Base-by-base conservation (phyloP, 2,888 invertebrate species). In the Diarsia dahlii region DNA sequence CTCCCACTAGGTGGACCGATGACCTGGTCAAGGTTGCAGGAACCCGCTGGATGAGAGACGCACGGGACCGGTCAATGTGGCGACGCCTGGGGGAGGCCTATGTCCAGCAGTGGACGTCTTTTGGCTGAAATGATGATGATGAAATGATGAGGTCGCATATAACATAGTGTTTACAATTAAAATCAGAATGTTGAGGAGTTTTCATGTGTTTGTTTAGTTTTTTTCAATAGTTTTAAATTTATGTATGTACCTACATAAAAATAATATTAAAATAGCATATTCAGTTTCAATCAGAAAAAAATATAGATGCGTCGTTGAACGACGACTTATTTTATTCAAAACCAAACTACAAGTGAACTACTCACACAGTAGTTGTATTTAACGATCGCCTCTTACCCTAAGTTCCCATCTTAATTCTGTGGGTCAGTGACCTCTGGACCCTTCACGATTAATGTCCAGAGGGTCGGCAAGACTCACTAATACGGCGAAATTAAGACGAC, bases 401-500 rank as follows among this genome's bases (percentile, higher is more conserved):
- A 84, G 81, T 93, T 93, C 91, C 92, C 94, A 93, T 95, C 95
- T 95, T 95, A 95, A 94, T 95, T 92, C 93, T 74, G 91, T 84
- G 94, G 85, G 84, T 95, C 95, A 92, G 82, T 92, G 94, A 95
- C 95, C 95, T 85, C 90, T 90, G 92, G 91, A 92, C 95, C 95
- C 95, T 93, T 93, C 91, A 92, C 94, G 94, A 95, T 95, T 95
- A 95, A 96, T 95, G 94, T 92, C 93, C 94, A 93, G 91, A 92
- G 95, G 96, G 95, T 93, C 92, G 89, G 92, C 91, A 95, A 95
- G 95, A 95, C 93, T 95, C 88, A 93, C 93, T 95, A 94, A 95
- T 94, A 94, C 94, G 90, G 92, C 91, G 91, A 96, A 95, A 96
- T 96, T 95, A 96, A 96, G 96, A 96, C 90, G 94, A 94, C 95